Evolutionary conservation across 1,140 invertebrate genomes (phyloP).

Genomic region (Sipha flava): DNA sequence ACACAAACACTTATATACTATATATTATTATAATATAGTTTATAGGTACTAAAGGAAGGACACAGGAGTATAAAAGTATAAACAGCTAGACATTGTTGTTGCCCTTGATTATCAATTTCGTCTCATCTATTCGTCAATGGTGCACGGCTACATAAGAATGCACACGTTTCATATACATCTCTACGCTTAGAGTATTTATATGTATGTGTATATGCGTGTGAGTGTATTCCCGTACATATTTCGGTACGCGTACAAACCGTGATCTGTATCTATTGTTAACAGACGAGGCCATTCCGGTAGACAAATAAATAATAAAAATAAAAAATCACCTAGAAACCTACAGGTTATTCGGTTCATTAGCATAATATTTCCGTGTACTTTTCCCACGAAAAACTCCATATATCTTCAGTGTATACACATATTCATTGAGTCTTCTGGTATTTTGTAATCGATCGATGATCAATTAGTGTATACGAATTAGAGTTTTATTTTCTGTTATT

Average conservation of each 20-base stretch:
- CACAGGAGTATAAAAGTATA: not conserved
- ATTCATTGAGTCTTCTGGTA: not conserved
- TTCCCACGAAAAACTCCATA: constrained; percentile 21
- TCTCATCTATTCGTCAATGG: not conserved
- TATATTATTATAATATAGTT: not conserved
- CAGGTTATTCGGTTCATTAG: constrained; percentile 18
- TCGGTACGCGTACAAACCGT: not conserved
- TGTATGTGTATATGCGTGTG: no score
- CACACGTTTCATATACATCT: not conserved
- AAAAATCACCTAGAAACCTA: constrained; percentile 13
- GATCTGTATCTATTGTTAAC: constrained; percentile 3
- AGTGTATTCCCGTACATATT: no score
- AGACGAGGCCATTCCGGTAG: not conserved
- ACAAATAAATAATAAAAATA: constrained; percentile 10
- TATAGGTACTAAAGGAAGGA: not conserved
- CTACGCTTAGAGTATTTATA: not conserved
- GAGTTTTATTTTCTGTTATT: no score
- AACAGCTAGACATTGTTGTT: not conserved
- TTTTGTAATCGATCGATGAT: not conserved
- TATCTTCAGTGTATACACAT: not conserved
- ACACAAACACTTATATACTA: no score
- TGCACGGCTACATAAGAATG: not conserved
- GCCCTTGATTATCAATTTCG: not conserved
- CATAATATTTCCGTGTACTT: constrained; percentile 18
- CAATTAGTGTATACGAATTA: not conserved